phyloP scores from a whole-genome alignment of 2,113 vertebrate genomes.

The Phalacrocorax aristotelis region DNA sequence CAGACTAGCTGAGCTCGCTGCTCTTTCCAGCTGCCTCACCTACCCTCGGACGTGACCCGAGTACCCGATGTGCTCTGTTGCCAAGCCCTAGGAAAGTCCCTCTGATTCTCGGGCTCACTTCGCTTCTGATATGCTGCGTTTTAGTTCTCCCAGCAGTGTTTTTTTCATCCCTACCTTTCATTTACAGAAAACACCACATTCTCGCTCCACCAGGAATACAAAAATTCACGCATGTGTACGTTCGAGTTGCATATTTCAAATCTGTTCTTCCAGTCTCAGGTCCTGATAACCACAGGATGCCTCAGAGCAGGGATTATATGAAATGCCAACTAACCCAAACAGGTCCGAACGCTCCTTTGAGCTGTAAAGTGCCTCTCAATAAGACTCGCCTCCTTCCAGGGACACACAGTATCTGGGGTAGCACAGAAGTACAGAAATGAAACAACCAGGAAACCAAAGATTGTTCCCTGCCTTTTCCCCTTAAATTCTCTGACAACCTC shows the following conservation, averaged over 20 bases:
- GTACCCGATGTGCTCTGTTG: background rate
- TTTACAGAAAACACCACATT: background rate
- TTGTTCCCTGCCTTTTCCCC: background rate
- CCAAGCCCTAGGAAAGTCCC: background rate
- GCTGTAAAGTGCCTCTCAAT: background rate
- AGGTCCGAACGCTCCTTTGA: background rate
- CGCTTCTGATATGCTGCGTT: fast-evolving
- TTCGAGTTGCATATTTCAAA: fast-evolving
- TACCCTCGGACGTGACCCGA: fast-evolving
- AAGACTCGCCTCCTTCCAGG: background rate
- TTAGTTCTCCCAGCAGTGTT: fast-evolving
- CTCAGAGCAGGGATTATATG: fast-evolving
- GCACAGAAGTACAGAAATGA: background rate
- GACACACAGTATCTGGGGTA: no score
- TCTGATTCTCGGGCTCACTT: background rate
- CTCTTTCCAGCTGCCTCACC: background rate
- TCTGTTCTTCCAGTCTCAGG: background rate
- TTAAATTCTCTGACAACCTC: background rate
- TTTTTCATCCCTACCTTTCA: background rate
- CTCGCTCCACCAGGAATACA: background rate
- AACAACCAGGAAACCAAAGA: background rate
- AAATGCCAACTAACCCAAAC: background rate
- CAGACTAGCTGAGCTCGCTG: background rate
- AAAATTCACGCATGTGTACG: fast-evolving
- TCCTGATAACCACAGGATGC: background rate